Conservation (phyloP, 64 coral and sea anemone genomes). For the Porites lutea region DNA sequence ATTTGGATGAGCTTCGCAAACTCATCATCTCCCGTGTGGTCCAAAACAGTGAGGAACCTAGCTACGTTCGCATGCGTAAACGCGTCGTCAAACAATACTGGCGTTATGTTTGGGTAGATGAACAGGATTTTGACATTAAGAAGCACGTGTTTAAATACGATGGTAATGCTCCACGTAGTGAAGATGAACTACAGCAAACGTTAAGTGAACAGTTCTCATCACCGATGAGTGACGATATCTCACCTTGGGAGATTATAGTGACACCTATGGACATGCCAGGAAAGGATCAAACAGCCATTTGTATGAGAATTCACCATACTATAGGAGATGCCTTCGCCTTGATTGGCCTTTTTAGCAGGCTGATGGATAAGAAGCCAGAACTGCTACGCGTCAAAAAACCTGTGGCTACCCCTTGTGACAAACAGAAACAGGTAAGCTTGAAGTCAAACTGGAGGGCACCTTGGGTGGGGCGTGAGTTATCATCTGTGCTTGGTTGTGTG, state of each 20-base stretch:
- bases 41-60: constrained; percentile 68
- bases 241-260: constrained; percentile 78
- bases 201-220: constrained; percentile 59
- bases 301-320: constrained; percentile 80
- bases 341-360: constrained; percentile 67
- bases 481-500: not conserved
- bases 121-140: constrained; percentile 77
- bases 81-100: constrained; percentile 66
- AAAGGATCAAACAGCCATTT: constrained; percentile 70
- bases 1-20: constrained; percentile 68
- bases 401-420: constrained; percentile 83
- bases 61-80: constrained; percentile 76
- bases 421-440: constrained; percentile 61
- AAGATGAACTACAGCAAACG: constrained; percentile 66
- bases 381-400: constrained; percentile 82
- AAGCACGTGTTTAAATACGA: constrained; percentile 63
- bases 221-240: constrained; percentile 65
- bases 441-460: too few relatives aligned
- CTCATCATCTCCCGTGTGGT: constrained; percentile 79
- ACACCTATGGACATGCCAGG: constrained; percentile 66
- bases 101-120: constrained; percentile 81
- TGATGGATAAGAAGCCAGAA: constrained; percentile 88
- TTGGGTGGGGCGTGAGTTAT: not conserved
- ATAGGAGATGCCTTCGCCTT: constrained; percentile 88
- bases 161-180: constrained; percentile 55